phyloP scores from a whole-genome alignment of 2,113 vertebrate species.

The Struthidea cinerea region DNA sequence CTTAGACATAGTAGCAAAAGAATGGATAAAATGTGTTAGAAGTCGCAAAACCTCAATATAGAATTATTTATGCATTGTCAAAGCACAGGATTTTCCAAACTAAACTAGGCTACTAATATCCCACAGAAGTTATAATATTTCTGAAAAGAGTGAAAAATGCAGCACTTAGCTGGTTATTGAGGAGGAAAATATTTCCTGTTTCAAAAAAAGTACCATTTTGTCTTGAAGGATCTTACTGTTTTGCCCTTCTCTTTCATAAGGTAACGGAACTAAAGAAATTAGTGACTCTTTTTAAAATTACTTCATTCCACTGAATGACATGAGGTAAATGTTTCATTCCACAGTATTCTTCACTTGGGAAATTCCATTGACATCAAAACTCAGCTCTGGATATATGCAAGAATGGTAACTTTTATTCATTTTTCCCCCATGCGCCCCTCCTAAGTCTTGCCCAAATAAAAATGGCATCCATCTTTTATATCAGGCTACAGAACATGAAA shows the following conservation, averaged over 20 bases:
- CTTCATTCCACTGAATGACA: not conserved
- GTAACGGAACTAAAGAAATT: not conserved
- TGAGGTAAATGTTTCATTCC: not conserved
- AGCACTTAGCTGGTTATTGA: not conserved
- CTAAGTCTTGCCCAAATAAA: not conserved
- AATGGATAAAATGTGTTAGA: not conserved
- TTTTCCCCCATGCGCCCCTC: not conserved
- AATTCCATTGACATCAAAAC: not conserved
- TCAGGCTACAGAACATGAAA: not conserved
- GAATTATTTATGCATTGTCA: not conserved
- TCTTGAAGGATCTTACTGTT: not conserved
- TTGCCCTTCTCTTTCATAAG: not conserved
- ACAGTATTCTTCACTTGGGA: not conserved
- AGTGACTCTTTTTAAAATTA: not conserved
- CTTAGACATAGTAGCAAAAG: not conserved
- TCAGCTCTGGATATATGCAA: not conserved
- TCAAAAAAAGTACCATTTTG: not conserved
- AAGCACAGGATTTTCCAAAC: not conserved
- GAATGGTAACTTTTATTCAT: not conserved
- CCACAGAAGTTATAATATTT: not conserved
- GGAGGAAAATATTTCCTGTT: not conserved
- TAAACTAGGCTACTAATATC: not conserved
- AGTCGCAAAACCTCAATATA: not conserved
- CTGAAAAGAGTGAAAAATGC: not conserved
- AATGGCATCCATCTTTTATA: not conserved